phyloP scores from a whole-genome alignment of 1,140 invertebrate species.

The Drosophila eugracilis region DNA sequence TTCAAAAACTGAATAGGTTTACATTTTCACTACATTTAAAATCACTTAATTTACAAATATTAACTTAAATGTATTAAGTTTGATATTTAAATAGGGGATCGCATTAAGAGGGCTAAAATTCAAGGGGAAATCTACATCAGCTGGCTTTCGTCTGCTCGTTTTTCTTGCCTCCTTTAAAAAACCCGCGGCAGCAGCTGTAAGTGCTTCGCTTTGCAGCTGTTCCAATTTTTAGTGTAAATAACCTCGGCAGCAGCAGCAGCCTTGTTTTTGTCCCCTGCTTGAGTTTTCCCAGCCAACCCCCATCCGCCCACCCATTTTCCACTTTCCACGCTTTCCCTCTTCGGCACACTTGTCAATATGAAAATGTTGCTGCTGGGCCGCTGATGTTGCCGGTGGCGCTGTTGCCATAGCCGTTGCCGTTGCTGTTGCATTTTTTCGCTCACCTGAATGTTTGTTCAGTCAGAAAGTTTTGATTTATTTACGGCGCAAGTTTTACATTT shows the following conservation, averaged over 20 bases:
- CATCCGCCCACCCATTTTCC: slow-evolving; percentile 4
- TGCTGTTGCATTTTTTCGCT: slow-evolving; percentile 79
- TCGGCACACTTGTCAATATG: slow-evolving; percentile 74
- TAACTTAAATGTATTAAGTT: too few relatives aligned
- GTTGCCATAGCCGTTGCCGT: slow-evolving; percentile 19
- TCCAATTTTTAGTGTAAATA: slow-evolving; percentile 82
- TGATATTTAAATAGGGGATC: not conserved
- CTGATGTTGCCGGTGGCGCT: slow-evolving; percentile 30
- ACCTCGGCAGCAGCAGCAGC: slow-evolving; percentile 50
- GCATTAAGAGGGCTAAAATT: slow-evolving; percentile 13
- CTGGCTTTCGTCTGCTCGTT: slow-evolving; percentile 1
- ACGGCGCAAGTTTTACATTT: slow-evolving; percentile 83
- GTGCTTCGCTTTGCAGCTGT: slow-evolving; percentile 64
- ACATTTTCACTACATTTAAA: too few relatives aligned
- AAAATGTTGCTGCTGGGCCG: slow-evolving; percentile 52
- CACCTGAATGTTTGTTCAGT: slow-evolving; percentile 84
- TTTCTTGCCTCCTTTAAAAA: slow-evolving; percentile 8
- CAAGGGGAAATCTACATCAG: slow-evolving; percentile 24
- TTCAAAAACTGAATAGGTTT: too few relatives aligned
- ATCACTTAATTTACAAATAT: too few relatives aligned
- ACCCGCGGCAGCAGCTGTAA: slow-evolving; percentile 57
- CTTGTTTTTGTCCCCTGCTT: slow-evolving; percentile 54
- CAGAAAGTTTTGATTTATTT: slow-evolving; percentile 84
- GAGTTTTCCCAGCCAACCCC: slow-evolving; percentile 31
- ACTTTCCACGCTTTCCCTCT: slow-evolving; percentile 19